Evolutionary conservation across 1,140 invertebrate genomes (phyloP).

Genomic region (Pseudachorutes palmiensis): DNA sequence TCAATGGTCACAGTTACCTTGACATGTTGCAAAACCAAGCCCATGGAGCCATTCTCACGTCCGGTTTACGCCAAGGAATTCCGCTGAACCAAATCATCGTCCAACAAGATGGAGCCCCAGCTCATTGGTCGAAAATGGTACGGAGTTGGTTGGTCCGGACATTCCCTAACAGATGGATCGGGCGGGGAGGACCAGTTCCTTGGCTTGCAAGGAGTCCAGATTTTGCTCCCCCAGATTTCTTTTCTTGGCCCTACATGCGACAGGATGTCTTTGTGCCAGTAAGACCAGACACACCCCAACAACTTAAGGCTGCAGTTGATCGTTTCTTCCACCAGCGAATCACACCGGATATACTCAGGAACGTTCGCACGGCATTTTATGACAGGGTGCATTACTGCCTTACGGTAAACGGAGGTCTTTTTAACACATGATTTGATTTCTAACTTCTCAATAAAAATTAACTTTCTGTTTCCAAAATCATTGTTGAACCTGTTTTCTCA

Average conservation of each 20-base stretch:
- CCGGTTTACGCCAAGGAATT: too few species aligned
- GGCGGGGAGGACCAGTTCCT: constrained; percentile 41
- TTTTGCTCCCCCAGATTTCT: constrained; percentile 44
- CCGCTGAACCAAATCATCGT: too few species aligned
- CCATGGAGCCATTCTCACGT: neutral
- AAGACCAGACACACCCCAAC: neutral
- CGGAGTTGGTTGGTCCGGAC: neutral
- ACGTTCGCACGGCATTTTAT: neutral
- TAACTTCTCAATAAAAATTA: too few species aligned
- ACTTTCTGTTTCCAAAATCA: too few species aligned
- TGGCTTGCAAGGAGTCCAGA: constrained; percentile 43
- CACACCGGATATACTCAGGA: neutral
- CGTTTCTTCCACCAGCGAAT: neutral
- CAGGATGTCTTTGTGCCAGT: constrained; percentile 35
- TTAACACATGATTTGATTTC: neutral
- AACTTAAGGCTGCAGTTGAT: neutral
- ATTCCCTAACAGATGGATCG: constrained; percentile 29
- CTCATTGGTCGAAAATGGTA: constrained; percentile 32
- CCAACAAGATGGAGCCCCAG: neutral
- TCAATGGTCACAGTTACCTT: constrained; percentile 35
- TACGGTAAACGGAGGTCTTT: neutral
- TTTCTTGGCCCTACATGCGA: constrained; percentile 44
- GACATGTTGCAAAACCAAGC: constrained; percentile 33
- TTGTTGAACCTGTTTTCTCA: too few species aligned
- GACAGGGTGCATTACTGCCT: neutral